Evolutionary conservation across 2,113 vertebrate species (phyloP), one percentile per base, ranked within the genome.

Genomic region (Rhinopomastus cyanomelas): DNA sequence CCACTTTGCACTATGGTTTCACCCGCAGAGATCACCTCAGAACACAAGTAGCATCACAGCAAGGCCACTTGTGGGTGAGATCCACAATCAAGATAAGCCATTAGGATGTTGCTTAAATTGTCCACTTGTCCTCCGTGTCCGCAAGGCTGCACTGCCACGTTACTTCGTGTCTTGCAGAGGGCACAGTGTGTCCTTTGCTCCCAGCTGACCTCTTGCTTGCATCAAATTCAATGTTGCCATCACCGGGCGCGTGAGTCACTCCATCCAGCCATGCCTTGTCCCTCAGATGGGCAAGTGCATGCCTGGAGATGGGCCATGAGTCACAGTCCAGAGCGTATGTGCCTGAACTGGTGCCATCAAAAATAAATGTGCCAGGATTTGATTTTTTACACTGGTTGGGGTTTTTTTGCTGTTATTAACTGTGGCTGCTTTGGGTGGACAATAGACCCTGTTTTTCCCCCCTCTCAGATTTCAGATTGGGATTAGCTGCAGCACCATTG

Each of bases 311-410:
- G 82, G 44, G 1, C 4, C 2, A 4, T 91, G 90, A 96, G 90
- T 94, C 88, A 90, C 90, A 72, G 77, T 71, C 78, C 94, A 72
- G 19, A 79, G 88, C 65, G 56, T 90, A 86, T 65, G 86, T 84
- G 86, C 73, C 77, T 75, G 17, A 68, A 25, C 59, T 27, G 71
- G 14, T 26, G 75, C 77, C 90, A 81, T 78, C 94, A 93, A 51
- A 94, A 93, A 75, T 30, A 68, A 84, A 92, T 75, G 29, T n/a
- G 17, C 56, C 39, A 56, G 83, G 73, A 27, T 62, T 86, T 8
- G 16, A 56, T 88, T 90, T 86, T 77, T 80, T 8, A 7, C 52
- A 61, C 22, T 25, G 23, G 5, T 5, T 42, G 39, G 39, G 39
- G 11, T 42, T 42, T 42, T 72, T 83, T 48, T 75, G 73, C 65